Conservation (phyloP, 2,888 invertebrate species). For the Melangyna quadrimaculata region DNA sequence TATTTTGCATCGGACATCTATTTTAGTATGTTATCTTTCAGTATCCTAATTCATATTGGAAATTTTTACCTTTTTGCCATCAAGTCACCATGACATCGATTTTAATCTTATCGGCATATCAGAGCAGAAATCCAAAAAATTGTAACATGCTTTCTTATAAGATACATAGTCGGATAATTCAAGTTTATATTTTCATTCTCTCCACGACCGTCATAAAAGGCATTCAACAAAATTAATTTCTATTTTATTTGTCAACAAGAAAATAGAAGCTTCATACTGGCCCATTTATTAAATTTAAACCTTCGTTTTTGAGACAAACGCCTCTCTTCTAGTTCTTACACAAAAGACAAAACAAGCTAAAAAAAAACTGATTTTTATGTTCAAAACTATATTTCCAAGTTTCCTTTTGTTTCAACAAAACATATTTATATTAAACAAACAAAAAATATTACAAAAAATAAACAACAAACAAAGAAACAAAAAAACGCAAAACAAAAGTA, state of each 20-base stretch:
- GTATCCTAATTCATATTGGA: too few species aligned
- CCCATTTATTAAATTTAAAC: not conserved
- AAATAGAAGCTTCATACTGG: not conserved
- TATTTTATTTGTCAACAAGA: not conserved
- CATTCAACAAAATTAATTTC: not conserved
- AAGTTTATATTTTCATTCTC: not conserved
- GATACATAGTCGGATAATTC: not conserved
- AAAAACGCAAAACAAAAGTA: conserved; percentile 27
- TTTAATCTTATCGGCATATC: too few species aligned
- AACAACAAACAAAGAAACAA: conserved; percentile 12
- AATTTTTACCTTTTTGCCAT: too few species aligned
- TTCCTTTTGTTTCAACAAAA: conserved; percentile 11
- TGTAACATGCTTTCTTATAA: too few species aligned
- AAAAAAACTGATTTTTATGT: conserved; percentile 11
- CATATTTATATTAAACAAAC: conserved; percentile 5
- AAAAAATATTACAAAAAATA: not conserved
- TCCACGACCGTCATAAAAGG: not conserved
- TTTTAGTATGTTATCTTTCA: too few species aligned
- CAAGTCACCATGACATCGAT: too few species aligned
- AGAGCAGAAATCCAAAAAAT: too few species aligned
- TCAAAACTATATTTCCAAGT: conserved; percentile 7
- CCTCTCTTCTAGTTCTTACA: conserved; percentile 3
- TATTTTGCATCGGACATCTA: too few species aligned
- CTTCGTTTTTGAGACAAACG: not conserved
- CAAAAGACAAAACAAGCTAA: not conserved